A percentile compares a stretch with the other conserved stretches of the same genome.
Evolutionary conservation across 2,888 invertebrate species (phyloP).

Genomic region (Drosophila subquinaria): DNA sequence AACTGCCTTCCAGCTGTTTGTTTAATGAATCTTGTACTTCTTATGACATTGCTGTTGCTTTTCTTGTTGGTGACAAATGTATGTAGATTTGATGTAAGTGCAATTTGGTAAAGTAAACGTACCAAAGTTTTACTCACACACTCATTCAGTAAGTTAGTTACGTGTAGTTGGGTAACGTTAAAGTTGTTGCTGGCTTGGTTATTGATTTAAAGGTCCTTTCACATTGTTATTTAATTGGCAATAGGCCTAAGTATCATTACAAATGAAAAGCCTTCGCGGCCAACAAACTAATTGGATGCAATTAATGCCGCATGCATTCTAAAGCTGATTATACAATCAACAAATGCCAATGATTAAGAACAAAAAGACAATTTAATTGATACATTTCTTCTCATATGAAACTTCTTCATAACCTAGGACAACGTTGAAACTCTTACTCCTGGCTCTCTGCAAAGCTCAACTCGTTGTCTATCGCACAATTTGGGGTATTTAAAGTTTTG

Average conservation of each 20-base stretch:
- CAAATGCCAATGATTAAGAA: too few relatives aligned
- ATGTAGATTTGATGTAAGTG: conserved; percentile 68
- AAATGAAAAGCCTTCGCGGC: background rate
- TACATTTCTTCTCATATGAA: too few relatives aligned
- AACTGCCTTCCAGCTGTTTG: conserved; percentile 35
- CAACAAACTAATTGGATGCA: conserved; percentile 51
- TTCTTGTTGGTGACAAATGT: conserved; percentile 43
- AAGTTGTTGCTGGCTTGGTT: conserved; percentile 35
- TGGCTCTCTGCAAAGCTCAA: background rate
- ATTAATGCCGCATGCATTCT: conserved; percentile 57
- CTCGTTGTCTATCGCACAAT: background rate
- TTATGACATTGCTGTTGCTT: conserved; percentile 23
- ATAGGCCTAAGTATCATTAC: background rate
- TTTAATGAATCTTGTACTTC: conserved; percentile 34
- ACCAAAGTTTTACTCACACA: conserved; percentile 36
- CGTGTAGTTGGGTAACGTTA: conserved; percentile 10
- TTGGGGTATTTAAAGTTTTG: background rate
- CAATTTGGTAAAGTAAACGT: conserved; percentile 64
- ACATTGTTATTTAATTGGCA: conserved; percentile 55
- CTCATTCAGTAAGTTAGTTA: conserved; percentile 44
- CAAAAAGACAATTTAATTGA: too few relatives aligned
- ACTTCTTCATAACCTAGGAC: conserved; percentile 19
- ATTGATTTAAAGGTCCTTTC: conserved; percentile 58
- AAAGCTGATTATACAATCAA: conserved; percentile 58
- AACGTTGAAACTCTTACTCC: conserved; percentile 2